Base-by-base conservation (phyloP, 2,888 invertebrate genomes). In the Neocrepidodera transversa region DNA sequence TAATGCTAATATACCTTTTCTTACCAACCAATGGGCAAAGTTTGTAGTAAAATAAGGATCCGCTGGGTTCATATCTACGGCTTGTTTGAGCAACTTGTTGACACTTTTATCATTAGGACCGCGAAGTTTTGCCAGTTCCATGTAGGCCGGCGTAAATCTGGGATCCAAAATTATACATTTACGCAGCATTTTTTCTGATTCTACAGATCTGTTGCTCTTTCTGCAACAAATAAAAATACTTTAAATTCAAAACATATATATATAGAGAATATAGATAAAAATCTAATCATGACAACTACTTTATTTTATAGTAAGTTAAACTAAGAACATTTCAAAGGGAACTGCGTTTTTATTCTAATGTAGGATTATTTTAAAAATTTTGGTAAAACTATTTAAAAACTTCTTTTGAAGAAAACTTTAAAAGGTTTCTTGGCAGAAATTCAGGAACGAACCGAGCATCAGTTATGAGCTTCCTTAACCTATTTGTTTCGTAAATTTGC, bases 1-100 rank as follows among this genome's bases (percentile, higher is more conserved):
- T n/a, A n/a, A n/a, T n/a, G n/a, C n/a, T n/a, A n/a, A n/a, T n/a
- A n/a, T 62, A 88, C 89, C 86, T 81, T 85, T 85, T 57, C 85
- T 85, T 60, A 83, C 83, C 18, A 88, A 82, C 87, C 91, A 91
- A 65, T 87, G 85, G 26, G 88, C 90, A 72, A 89, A 90, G 63
- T 89, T 83, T 36, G 88, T 83, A 28, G 86, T 84, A 71, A 89
- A 87, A 70, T 89, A 88, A 70, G 89, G 87, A 74, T 88, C 87
- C 50, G 77, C 79, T 0, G 88, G 87, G 68, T 90, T 88, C 50
- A 91, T 77, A 28, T 84, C 81, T n/a, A 87, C 81, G 16, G 89
- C 84, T 73, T 84, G 85, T 65, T 84, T 82, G 47, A 90, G 76
- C 11, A 89, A 79, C 42, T 79, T 77, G 8, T 85, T 84, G 45